Evolutionary conservation across 1,140 invertebrate genomes (phyloP).

Genomic region (Agraylea sexmaculata): DNA sequence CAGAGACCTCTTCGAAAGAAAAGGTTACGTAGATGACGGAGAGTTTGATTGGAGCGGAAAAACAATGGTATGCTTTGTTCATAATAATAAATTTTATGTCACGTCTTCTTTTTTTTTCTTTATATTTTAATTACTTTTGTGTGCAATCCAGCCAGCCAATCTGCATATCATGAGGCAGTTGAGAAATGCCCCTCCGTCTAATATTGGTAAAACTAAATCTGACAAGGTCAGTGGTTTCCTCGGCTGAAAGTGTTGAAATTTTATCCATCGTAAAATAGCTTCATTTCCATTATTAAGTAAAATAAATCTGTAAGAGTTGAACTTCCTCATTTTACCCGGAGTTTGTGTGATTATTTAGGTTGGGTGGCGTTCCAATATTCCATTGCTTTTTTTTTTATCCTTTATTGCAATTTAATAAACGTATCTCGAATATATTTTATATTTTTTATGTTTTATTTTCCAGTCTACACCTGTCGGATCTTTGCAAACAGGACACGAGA

Average conservation of each 20-base stretch:
- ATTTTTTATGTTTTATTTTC: conserved; percentile 22
- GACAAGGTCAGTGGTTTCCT: conserved; percentile 57
- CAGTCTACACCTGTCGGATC: conserved; percentile 88
- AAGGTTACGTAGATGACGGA: conserved; percentile 86
- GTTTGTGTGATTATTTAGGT: no score
- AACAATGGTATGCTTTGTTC: conserved; percentile 60
- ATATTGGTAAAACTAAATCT: conserved; percentile 72
- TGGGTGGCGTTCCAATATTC: not conserved
- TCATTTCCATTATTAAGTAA: no score
- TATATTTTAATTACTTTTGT: conserved; percentile 2
- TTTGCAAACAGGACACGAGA: conserved; percentile 77
- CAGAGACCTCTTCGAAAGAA: conserved; percentile 86
- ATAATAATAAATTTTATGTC: conserved; percentile 6
- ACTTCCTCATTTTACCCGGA: no score
- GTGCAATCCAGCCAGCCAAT: conserved; percentile 51
- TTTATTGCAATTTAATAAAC: conserved; percentile 1
- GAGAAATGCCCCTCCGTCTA: conserved; percentile 69
- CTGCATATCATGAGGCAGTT: conserved; percentile 63
- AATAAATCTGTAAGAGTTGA: no score
- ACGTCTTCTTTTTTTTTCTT: conserved; percentile 5
- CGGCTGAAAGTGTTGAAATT: conserved; percentile 3
- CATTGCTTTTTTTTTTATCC: not conserved
- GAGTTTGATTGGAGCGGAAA: conserved; percentile 98
- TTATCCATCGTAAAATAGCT: conserved; percentile 13
- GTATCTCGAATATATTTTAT: conserved; percentile 7